phyloP scores from a whole-genome alignment of 2,888 invertebrate genomes.

The Phanerotoma sp. region DNA sequence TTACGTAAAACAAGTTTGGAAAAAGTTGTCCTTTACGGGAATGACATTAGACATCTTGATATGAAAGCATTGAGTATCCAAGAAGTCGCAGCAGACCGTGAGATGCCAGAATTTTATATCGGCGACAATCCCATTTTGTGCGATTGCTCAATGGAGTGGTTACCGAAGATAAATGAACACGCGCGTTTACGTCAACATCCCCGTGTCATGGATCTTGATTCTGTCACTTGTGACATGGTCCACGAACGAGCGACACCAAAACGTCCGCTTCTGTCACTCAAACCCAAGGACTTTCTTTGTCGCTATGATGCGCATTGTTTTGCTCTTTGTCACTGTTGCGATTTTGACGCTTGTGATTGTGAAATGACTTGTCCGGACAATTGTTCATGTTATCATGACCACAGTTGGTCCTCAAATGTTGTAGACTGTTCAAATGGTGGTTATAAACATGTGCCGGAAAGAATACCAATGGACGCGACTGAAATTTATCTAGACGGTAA shows the following conservation, averaged over 20 bases:
- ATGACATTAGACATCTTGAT: constrained; percentile 72
- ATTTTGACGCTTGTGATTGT: constrained; percentile 88
- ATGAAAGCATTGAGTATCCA: constrained; percentile 71
- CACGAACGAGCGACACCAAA: constrained; percentile 67
- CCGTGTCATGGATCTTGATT: constrained; percentile 76
- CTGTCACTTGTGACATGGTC: constrained; percentile 74
- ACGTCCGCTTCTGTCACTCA: constrained; percentile 66
- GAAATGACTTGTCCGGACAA: constrained; percentile 87
- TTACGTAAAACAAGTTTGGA: constrained; percentile 69
- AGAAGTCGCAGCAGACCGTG: constrained; percentile 66
- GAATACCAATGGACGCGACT: constrained; percentile 87
- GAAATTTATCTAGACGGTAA: constrained; percentile 85
- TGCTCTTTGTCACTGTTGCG: constrained; percentile 85
- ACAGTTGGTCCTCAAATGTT: constrained; percentile 81
- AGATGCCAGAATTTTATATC: constrained; percentile 76
- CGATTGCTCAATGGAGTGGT: constrained; percentile 87
- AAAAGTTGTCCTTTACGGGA: constrained; percentile 76
- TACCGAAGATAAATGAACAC: constrained; percentile 76
- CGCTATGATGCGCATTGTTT: constrained; percentile 82
- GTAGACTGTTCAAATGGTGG: constrained; percentile 79
- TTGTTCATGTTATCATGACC: constrained; percentile 86
- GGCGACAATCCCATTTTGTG: constrained; percentile 83
- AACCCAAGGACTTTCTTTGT: constrained; percentile 77
- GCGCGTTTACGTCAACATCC: constrained; percentile 74
- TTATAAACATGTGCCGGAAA: constrained; percentile 73